A percentile compares a stretch with the other conserved stretches of the same genome.
Evolutionary conservation across 1,140 invertebrate species (phyloP).

Genomic region (Oreohelix idahoensis): DNA sequence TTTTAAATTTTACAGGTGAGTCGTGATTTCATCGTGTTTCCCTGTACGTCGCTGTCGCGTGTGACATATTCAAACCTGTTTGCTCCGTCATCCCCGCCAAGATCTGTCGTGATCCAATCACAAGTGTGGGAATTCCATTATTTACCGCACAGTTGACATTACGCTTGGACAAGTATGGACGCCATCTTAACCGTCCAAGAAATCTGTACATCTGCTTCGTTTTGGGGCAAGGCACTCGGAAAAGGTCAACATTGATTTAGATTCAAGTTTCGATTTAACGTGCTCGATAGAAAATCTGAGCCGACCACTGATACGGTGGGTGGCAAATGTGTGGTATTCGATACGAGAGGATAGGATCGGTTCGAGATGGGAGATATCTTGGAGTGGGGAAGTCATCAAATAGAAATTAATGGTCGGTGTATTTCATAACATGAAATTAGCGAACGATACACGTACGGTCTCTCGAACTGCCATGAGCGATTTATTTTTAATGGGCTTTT

Average conservation of each 20-base stretch:
- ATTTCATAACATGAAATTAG: constrained; percentile 15
- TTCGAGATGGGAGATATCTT: not conserved
- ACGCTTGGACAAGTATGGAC: not conserved
- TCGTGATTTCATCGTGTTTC: not conserved
- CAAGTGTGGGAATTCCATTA: constrained; percentile 18
- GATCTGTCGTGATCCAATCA: not conserved
- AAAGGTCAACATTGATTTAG: constrained; percentile 15
- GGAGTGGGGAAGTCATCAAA: not conserved
- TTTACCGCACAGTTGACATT: constrained; percentile 3
- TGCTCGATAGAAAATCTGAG: not conserved
- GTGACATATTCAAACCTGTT: not conserved
- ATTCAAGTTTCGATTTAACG: not conserved
- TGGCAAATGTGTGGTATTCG: not conserved
- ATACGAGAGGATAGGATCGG: not conserved
- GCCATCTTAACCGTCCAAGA: not conserved
- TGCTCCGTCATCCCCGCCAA: not conserved
- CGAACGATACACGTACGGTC: constrained; percentile 3
- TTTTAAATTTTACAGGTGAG: not conserved
- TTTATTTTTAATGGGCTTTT: no score
- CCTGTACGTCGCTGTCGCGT: not conserved
- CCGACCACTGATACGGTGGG: not conserved
- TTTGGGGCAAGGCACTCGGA: not conserved
- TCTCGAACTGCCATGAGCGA: no score
- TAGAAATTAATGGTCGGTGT: not conserved
- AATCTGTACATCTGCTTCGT: constrained; percentile 7